Percentiles rank a stretch among this genome's conserved stretches.
These are phyloP conservation scores for Heliconius nattereri DNA, from an alignment of 1,140 invertebrate genomes.

Conservation along the genomic window DNA sequence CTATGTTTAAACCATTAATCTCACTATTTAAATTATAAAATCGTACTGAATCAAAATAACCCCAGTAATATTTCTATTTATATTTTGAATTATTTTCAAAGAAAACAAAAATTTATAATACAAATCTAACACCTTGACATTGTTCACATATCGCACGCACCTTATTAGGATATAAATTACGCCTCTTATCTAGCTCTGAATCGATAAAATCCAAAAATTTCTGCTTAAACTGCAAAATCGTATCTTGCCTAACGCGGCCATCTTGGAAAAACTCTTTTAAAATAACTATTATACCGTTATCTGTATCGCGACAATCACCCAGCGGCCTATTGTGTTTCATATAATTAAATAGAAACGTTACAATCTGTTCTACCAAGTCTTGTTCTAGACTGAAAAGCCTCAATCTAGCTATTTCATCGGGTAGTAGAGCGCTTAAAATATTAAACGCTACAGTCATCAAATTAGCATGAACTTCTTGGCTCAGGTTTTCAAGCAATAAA, in stretches of 20 bases:
- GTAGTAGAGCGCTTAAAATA: conserved; percentile 59
- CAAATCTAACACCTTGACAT: conserved; percentile 63
- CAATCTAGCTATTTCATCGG: conserved; percentile 60
- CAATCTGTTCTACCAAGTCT: conserved; percentile 67
- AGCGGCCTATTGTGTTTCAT: conserved; percentile 67
- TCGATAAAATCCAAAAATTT: conserved; percentile 55
- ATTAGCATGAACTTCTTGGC: conserved; percentile 63
- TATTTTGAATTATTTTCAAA: not conserved
- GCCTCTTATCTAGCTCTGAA: conserved; percentile 49
- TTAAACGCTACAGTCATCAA: conserved; percentile 70
- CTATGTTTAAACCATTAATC: too few species aligned
- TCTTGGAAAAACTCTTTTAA: conserved; percentile 76
- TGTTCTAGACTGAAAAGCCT: conserved; percentile 66
- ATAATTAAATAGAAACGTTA: conserved; percentile 72
- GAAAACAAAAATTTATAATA: conserved; percentile 30
- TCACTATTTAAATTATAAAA: too few species aligned
- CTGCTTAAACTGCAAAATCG: conserved; percentile 62
- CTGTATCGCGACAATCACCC: conserved; percentile 53
- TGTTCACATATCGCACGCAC: conserved; percentile 53
- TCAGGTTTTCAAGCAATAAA: conserved; percentile 59
- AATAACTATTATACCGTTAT: conserved; percentile 64
- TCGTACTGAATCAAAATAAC: too few species aligned
- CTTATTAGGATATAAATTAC: conserved; percentile 53
- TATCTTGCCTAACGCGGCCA: conserved; percentile 60
- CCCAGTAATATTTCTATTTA: too few species aligned